Conservation (phyloP, 2,888 invertebrate species). For the Tortricodes alternella region DNA sequence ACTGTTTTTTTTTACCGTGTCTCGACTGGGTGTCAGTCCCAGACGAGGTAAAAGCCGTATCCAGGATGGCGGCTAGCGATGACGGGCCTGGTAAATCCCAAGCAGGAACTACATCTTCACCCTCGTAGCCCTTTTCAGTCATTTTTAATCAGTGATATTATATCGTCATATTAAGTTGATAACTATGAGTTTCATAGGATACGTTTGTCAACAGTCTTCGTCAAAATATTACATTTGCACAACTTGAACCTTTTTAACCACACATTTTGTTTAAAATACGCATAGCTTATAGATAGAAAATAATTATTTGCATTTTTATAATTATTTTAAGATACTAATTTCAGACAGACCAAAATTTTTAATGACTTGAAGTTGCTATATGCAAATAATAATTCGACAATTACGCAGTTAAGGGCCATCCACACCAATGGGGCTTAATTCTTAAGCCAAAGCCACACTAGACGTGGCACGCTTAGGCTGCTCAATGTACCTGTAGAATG, state of each 20-base stretch:
- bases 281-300: constrained; percentile 8
- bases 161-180: constrained; percentile 43
- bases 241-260: neutral
- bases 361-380: constrained; percentile 1
- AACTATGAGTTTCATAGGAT: constrained; percentile 12
- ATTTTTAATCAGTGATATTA: constrained; percentile 51
- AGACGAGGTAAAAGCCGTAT: constrained; percentile 84
- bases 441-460: no score
- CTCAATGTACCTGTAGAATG: no score
- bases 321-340: constrained; percentile 17
- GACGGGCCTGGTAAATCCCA: constrained; percentile 78
- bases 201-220: constrained; percentile 40
- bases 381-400: no score
- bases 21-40: constrained; percentile 66
- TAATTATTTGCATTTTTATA: constrained; percentile 24
- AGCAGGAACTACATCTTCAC: constrained; percentile 62
- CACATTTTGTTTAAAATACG: neutral
- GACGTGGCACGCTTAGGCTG: no score
- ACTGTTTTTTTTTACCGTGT: constrained; percentile 57
- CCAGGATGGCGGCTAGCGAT: constrained; percentile 84
- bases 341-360: constrained; percentile 20
- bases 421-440: no score
- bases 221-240: constrained; percentile 19
- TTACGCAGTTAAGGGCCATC: no score
- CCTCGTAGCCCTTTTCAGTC: constrained; percentile 69